Evolutionary conservation across 2,888 invertebrate species (phyloP), one percentile per base, ranked within the genome.

Genomic region (Eilema sororculum): DNA sequence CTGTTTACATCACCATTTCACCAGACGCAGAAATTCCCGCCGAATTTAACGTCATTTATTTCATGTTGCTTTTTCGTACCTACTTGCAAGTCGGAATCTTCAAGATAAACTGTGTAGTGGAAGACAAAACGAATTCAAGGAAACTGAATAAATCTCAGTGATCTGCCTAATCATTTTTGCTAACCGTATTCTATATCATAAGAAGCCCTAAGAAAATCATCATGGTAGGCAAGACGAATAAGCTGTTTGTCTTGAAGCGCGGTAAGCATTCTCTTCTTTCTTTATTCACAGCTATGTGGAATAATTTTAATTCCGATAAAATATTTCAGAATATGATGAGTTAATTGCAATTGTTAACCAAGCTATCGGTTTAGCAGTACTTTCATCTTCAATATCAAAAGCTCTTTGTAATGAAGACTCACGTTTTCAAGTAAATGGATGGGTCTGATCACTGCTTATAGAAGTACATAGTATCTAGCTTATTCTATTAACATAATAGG

Each of bases 161-260:
- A 28, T 25, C 22, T 24, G 13, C 8, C 9, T 52, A 16, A 28
- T 22, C 37, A 16, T 56, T n/a, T 65, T 5, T 61, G 37, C 52
- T 52, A n/a, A 58, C 25, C 16, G 16, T 60, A 61, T 6, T 62
- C 6, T 13, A 16, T 20, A 52, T 52, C 52, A 10, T 61, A 41
- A 28, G 2, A 41, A 24, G 59, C n/a, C n/a, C 0, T 30, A 20
- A 16, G 30, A 46, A n/a, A 33, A 52, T 41, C 66, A 71, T 20
- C 70, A 94, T 95, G 94, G 93, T 93, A 28, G 90, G 89, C 58
- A 93, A 93, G 84, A 84, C 86, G 0, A 91, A 87, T 73, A 94
- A 91, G 83, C 88, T 94, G 71, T 94, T 89, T 78, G 95, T 95
- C 60, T 83, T 91, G 56, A 95, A 95, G 84, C 88, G 95, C 89